Evolutionary conservation across 2,797 vertebrate species (phyloP).

Genomic region (Tolypeutes matacus): DNA sequence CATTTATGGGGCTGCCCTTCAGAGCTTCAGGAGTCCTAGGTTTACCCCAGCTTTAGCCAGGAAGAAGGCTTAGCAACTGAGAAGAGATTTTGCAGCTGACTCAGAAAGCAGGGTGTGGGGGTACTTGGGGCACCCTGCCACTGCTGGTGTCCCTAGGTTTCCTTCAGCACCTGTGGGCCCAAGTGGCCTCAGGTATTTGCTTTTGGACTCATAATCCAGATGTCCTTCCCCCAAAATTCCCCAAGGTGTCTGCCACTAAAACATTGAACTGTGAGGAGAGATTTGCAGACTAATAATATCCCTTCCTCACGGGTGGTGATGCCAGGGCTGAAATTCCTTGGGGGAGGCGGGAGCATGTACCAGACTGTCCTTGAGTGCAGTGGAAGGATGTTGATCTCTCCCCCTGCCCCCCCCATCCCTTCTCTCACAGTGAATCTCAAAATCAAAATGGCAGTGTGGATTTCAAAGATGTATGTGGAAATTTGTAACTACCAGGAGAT

Average conservation of each 20-base stretch:
- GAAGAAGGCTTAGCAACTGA: too few relatives aligned
- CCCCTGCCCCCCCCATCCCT: too few relatives aligned
- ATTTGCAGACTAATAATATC: background rate
- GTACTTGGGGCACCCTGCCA: background rate
- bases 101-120: background rate
- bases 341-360: background rate
- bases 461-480: background rate
- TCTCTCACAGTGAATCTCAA: background rate
- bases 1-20: background rate
- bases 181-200: background rate
- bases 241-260: background rate
- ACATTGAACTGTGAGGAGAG: background rate
- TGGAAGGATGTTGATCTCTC: background rate
- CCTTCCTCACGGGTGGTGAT: background rate
- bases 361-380: too few relatives aligned
- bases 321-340: background rate
- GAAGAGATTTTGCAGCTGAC: background rate
- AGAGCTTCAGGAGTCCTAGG: background rate
- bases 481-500: background rate
- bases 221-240: background rate
- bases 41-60: background rate
- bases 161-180: background rate
- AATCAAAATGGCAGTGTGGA: background rate
- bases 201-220: background rate
- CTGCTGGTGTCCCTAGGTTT: background rate